Percentiles rank a stretch among this genome's conserved stretches.
Conservation (phyloP, 2,113 vertebrate genomes). For the Oreotragus oreotragus region DNA sequence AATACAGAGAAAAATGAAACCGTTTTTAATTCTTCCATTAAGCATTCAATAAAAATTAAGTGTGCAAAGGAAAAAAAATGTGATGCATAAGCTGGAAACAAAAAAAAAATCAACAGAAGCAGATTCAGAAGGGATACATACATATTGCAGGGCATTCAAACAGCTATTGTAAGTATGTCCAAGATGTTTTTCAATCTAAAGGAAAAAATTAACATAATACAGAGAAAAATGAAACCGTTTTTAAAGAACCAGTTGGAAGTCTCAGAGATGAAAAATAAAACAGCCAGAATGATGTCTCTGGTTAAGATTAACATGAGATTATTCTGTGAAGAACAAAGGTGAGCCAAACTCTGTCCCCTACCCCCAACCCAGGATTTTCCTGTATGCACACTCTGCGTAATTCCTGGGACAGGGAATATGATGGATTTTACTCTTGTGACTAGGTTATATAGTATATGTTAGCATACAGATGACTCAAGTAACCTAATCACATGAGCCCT, state of each 20-base stretch:
- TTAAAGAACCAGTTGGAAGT: background rate
- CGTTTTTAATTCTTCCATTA: background rate
- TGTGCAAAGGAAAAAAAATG: background rate
- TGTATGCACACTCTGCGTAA: too few relatives aligned
- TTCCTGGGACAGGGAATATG: background rate
- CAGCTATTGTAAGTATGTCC: background rate
- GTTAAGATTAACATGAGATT: background rate
- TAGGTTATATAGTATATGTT: background rate
- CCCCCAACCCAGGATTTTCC: background rate
- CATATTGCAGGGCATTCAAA: background rate
- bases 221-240: background rate
- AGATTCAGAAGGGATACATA: background rate
- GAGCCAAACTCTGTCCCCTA: background rate
- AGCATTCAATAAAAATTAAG: background rate
- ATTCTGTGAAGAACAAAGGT: background rate
- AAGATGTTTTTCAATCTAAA: background rate
- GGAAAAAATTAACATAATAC: background rate
- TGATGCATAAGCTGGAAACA: background rate
- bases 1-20: background rate
- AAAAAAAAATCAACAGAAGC: background rate
- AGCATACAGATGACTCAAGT: background rate
- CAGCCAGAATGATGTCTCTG: background rate
- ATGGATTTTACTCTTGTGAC: background rate
- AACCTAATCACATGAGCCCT: background rate
- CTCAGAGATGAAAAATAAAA: constrained; percentile 7